phyloP scores from a whole-genome alignment of 2,797 vertebrate genomes.

The Bradypodion ventrale region DNA sequence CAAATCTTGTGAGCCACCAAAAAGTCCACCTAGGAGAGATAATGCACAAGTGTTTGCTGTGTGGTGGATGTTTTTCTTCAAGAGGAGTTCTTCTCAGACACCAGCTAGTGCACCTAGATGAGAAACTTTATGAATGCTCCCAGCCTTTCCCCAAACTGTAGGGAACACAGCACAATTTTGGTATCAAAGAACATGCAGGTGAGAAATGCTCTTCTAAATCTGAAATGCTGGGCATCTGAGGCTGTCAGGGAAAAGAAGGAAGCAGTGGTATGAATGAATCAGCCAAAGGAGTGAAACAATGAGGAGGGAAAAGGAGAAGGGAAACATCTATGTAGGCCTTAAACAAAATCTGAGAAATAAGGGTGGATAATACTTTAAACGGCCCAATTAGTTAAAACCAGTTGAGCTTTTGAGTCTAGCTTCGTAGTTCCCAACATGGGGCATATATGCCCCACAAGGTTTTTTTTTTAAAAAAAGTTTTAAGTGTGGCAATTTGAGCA shows the following conservation, averaged over 20 bases:
- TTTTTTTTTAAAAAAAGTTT: no score
- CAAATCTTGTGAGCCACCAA: background rate
- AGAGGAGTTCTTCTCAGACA: conserved; percentile 53
- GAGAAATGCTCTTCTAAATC: background rate
- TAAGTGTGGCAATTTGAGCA: no score
- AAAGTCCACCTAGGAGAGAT: background rate
- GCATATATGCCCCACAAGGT: no score
- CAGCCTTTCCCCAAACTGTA: background rate
- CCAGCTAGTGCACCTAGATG: conserved; percentile 52
- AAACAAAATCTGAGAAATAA: background rate
- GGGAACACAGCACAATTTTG: no score
- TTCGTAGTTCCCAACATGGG: no score
- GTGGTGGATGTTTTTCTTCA: background rate
- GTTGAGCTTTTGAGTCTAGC: no score
- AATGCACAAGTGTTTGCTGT: background rate
- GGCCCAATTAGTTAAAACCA: no score
- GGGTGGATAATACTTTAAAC: no score
- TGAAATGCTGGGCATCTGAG: background rate
- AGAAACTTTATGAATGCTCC: background rate
- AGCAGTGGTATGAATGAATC: background rate
- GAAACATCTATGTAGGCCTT: background rate
- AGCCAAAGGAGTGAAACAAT: background rate
- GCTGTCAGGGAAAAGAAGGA: background rate
- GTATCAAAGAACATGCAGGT: background rate
- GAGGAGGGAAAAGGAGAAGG: background rate